A percentile compares a stretch with the other conserved stretches of the same genome.
These are phyloP conservation scores for Spilarctia lutea DNA, from an alignment of 2,888 invertebrate species.

Conservation along the genomic window DNA sequence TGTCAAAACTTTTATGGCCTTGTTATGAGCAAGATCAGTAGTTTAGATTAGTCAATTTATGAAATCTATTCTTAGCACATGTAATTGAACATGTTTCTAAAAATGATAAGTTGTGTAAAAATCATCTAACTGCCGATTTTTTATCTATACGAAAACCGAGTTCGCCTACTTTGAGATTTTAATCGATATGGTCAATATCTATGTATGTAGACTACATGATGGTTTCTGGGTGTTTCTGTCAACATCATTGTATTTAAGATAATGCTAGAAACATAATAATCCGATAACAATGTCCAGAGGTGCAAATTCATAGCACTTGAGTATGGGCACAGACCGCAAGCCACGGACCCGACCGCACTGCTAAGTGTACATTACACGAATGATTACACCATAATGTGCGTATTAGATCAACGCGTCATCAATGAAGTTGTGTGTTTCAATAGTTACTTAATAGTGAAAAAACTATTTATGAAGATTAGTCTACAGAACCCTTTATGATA, in stretches of 20 bases:
- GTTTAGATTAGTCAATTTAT: neutral
- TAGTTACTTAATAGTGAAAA: neutral
- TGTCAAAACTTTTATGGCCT: neutral
- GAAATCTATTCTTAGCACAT: neutral
- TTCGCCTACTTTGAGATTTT: neutral
- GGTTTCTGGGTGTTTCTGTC: neutral
- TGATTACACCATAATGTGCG: conserved; percentile 63
- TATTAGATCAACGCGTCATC: conserved; percentile 12
- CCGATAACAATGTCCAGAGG: neutral
- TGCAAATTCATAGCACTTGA: conserved; percentile 24
- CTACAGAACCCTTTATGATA: neutral
- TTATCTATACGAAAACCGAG: neutral
- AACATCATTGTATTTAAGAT: neutral
- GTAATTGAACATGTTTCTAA: neutral
- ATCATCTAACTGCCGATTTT: neutral
- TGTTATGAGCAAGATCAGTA: neutral
- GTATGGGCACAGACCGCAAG: conserved; percentile 40
- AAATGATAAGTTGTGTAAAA: neutral
- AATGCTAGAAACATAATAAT: neutral
- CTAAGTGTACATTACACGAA: conserved; percentile 60
- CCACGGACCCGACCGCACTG: conserved; percentile 47
- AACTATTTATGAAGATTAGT: neutral
- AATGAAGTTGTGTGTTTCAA: neutral
- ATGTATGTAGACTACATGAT: too few species aligned
- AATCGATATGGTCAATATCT: neutral